Percentiles rank a stretch among this genome's conserved stretches.
Conservation (phyloP, 2,113 vertebrate species). For the Pseudolaguvia tuberculata region DNA sequence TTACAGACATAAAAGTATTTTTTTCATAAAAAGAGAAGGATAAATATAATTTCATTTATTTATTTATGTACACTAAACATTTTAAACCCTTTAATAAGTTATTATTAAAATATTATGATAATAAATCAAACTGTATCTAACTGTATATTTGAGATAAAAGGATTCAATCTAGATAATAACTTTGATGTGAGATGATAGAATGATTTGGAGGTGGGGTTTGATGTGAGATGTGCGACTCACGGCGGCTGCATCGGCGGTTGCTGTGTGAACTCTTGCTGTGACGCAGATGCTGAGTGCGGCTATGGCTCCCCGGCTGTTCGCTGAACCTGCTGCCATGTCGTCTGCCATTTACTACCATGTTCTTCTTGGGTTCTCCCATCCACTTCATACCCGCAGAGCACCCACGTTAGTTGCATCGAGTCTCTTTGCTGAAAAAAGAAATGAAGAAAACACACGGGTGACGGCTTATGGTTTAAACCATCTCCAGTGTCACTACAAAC, state of each 20-base stretch:
- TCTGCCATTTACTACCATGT: constrained; percentile 99
- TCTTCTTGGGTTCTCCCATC: constrained; percentile 99
- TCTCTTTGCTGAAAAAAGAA: constrained; percentile 70
- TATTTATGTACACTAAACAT: not conserved
- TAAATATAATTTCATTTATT: too few species aligned
- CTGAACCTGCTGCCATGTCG: constrained; percentile 89
- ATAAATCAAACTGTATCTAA: too few species aligned
- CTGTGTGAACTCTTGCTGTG: constrained; percentile 67
- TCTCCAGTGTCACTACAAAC: not conserved
- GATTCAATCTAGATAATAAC: too few species aligned
- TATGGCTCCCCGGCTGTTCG: constrained; percentile 72
- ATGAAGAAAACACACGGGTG: not conserved
- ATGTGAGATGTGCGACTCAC: constrained; percentile 63
- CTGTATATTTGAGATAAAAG: too few species aligned
- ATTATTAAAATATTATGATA: too few species aligned
- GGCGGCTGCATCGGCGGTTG: constrained; percentile 84
- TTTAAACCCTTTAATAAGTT: too few species aligned
- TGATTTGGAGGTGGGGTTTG: not conserved
- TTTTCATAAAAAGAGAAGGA: too few species aligned
- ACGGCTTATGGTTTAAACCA: not conserved
- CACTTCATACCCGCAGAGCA: constrained; percentile 95
- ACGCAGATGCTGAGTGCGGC: constrained; percentile 63
- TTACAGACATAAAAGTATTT: too few species aligned
- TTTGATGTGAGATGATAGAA: too few species aligned
- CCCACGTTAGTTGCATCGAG: constrained; percentile 95